Base-by-base conservation (phyloP, 2,797 vertebrate species). In the Pipistrellus pygmaeus region DNA sequence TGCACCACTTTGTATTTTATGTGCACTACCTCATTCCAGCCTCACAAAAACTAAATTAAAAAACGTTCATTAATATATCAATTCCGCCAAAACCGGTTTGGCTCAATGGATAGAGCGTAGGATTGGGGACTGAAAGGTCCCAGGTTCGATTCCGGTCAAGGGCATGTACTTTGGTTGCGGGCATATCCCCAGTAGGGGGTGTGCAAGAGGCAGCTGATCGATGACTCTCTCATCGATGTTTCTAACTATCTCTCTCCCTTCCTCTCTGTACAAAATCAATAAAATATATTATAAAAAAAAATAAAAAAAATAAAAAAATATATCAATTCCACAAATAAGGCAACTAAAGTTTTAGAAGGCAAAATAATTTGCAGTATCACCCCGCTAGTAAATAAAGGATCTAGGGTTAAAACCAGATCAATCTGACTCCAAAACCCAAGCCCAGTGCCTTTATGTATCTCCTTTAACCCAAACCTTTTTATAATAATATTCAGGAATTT, bases 321-420 rank as follows among this genome's bases (percentile, higher is more conserved):
- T 41, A 62, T 30, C 0, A 9, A 7, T 41, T 69, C 89, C 80
- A 84, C 35, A 69, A 27, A 51, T 60, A 84, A 72, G 20, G n/a
- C 95, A 95, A 85, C 27, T 57, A 76, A 85, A 55, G 14, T 8
- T 60, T 83, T 90, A 41, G 44, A 82, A 85, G 35, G 32, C 30
- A 80, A 91, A 96, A 17, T 57, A 75, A 32, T 35, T 86, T 41
- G 23, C 10, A 17, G 5, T 23, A 41, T 87, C 60, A 55, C 21
- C 76, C 2, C 66, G 17, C 21, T 75, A 85, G 12, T 41, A 80
- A 78, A 57, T 38, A 20, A 53, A 46, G 25, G 30, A 20, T 4
- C 17, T 20, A 41, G 41, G 48, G 73, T 76, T 94, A 82, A 89
- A 95, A 92, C 41, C n/a, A 92, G 30, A 83, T 66, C 35, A 57